Conservation (phyloP, 1,140 invertebrate genomes). For the Ditylenchus dipsaci region DNA sequence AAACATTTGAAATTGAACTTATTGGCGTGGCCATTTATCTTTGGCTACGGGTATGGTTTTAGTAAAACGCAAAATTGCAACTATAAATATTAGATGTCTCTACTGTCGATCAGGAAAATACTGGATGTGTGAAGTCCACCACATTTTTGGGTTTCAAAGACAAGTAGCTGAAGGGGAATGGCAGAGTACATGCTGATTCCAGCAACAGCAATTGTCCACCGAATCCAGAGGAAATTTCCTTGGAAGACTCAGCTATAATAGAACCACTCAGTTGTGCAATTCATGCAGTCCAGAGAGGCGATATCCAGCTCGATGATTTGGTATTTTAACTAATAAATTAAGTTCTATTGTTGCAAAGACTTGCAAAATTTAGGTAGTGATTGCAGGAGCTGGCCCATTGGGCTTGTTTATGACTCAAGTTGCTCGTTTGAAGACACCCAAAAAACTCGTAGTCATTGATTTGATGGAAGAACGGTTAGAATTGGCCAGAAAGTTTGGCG, state of each 20-base stretch:
- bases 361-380: neutral
- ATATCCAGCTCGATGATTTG: neutral
- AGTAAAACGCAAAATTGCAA: no score
- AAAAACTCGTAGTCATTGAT: neutral
- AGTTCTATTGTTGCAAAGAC: neutral
- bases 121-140: conserved; percentile 3
- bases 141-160: conserved; percentile 4
- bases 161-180: neutral
- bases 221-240: neutral
- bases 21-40: no score
- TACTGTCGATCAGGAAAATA: neutral
- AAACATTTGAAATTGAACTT: no score
- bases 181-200: conserved; percentile 4
- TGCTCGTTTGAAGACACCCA: neutral
- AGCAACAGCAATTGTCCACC: neutral
- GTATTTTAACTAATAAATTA: neutral
- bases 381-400: neutral
- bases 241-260: conserved; percentile 1
- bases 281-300: neutral
- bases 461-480: neutral
- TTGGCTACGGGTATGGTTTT: no score
- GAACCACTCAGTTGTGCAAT: neutral
- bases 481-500: neutral
- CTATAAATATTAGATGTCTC: neutral
- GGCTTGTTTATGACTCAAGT: neutral